Evolutionary conservation across 2,797 vertebrate species (phyloP), one percentile per base, ranked within the genome.

Genomic region (Diplodus puntazzo): DNA sequence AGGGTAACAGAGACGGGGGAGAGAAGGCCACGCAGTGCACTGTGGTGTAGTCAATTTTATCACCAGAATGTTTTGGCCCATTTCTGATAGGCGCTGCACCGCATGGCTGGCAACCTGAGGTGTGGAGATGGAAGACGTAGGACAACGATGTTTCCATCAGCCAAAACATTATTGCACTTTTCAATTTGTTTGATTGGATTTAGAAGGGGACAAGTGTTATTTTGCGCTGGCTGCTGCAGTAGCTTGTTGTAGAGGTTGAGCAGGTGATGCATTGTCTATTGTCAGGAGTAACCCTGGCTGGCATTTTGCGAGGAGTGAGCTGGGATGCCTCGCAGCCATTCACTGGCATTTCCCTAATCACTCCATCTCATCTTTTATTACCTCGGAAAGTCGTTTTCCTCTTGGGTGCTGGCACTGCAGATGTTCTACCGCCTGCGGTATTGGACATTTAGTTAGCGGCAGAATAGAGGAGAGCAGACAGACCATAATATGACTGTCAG

Each of bases 1-100:
- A 95, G 91, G 95, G 95, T 92, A 95, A 96, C 94, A 79, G 94
- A 87, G 91, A 90, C 83, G 48, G 79, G 81, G 85, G 77, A 83
- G 88, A 81, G 85, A 85, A 86, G 88, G 86, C 89, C 85, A 85
- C 25, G 46, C 88, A 92, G 89, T 81, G 85, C 86, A 80, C 76
- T 43, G 86, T 81, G 87, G 82, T 89, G 87, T 89, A 85, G 90
- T 94, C 91, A 89, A 68, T 94, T 92, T 94, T 92, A 92, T 92
- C 92, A 88, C 76, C 83, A 71, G 79, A 77, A 88, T 91, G 89
- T 93, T 94, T 92, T 88, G 92, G 86, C 87, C 89, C 87, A 84
- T 90, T 91, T 89, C 81, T 87, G 88, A 87, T 85, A 81, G 80
- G 64, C 73, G 60, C 77, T 42, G 74, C 54, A 11, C 71, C 64